Evolutionary conservation across 2,113 vertebrate species (phyloP).

Genomic region (Rhinopithecus roxellana): DNA sequence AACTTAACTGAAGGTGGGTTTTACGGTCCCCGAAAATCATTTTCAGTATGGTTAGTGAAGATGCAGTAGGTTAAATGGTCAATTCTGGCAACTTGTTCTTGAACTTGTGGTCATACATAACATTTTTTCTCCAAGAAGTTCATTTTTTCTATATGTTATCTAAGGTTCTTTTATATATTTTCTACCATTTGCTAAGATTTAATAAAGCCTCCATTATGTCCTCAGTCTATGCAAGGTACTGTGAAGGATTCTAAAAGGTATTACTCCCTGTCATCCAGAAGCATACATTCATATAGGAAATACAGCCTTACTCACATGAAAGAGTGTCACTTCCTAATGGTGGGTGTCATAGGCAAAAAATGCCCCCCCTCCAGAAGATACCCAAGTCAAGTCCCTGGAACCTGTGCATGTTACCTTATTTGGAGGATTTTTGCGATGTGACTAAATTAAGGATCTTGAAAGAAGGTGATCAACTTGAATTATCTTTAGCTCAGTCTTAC

Average conservation of each 20-base stretch:
- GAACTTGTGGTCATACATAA: neutral
- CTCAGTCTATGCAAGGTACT: neutral
- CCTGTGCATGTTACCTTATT: neutral
- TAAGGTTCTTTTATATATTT: neutral
- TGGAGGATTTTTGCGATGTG: neutral
- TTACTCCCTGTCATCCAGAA: neutral
- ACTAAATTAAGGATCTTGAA: neutral
- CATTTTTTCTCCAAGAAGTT: neutral
- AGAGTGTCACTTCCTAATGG: neutral
- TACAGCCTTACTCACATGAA: neutral
- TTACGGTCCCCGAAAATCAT: neutral
- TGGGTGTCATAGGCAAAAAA: neutral
- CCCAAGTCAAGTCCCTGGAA: neutral
- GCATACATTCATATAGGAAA: neutral
- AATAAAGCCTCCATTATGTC: neutral
- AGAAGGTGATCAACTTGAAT: neutral
- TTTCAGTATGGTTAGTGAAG: neutral
- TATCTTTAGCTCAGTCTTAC: neutral
- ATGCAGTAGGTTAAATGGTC: neutral
- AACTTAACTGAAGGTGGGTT: neutral
- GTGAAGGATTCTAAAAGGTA: neutral
- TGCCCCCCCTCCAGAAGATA: neutral
- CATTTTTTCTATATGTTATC: neutral
- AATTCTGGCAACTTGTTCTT: neutral
- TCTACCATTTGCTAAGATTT: neutral